phyloP scores from a whole-genome alignment of 1,140 invertebrate genomes.

The Cotesia typhae region DNA sequence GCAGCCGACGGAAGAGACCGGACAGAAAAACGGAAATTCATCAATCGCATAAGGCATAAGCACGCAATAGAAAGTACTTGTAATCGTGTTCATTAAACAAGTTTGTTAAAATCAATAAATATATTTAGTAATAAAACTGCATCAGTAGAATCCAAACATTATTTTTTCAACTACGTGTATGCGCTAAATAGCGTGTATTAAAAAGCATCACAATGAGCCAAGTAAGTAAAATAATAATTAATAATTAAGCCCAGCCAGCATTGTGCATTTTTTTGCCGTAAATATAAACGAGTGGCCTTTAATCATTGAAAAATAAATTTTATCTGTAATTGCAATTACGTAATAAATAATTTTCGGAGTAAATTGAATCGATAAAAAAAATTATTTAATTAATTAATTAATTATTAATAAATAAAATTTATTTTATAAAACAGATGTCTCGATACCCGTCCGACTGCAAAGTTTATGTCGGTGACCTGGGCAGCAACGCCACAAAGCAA shows the following conservation, averaged over 20 bases:
- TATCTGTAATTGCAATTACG: not conserved
- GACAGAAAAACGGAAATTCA: too few species aligned
- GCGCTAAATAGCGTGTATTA: too few species aligned
- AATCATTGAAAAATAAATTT: not conserved
- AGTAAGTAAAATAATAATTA: not conserved
- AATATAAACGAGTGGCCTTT: not conserved
- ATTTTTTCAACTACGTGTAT: too few species aligned
- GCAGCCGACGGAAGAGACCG: too few species aligned
- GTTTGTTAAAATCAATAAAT: too few species aligned
- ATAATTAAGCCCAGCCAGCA: constrained; percentile 6
- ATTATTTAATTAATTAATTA: not conserved
- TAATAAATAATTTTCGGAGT: not conserved
- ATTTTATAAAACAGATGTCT: constrained; percentile 68
- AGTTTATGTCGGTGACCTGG: constrained; percentile 95
- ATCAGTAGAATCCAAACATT: too few species aligned
- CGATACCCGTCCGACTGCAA: constrained; percentile 89
- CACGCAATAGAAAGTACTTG: too few species aligned
- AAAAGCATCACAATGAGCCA: constrained; percentile 9
- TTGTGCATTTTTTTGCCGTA: too few species aligned
- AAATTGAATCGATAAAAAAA: not conserved
- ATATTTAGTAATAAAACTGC: too few species aligned
- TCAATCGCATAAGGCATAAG: too few species aligned
- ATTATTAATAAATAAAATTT: not conserved
- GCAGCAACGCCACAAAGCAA: constrained; percentile 86
- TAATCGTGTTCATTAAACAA: too few species aligned